These are phyloP conservation scores for Podabrus alpinus DNA, from an alignment of 2,888 invertebrate species.

Conservation along the genomic window DNA sequence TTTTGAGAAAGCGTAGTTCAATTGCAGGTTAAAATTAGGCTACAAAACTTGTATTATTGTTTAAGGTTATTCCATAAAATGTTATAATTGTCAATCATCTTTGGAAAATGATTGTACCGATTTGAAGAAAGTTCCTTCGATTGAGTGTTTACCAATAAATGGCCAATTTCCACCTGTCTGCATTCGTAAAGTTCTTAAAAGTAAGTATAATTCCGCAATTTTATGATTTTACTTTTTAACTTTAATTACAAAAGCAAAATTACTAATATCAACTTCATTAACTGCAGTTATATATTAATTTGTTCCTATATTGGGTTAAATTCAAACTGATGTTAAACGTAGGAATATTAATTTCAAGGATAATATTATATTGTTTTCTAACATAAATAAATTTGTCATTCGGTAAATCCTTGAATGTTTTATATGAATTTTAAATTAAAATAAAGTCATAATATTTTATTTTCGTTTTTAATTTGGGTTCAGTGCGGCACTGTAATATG, in stretches of 20 bases:
- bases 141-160: constrained; percentile 6
- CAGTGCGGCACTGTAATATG: not conserved
- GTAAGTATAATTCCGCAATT: constrained; percentile 3
- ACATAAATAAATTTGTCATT: not conserved
- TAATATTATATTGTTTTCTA: not conserved
- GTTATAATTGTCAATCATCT: constrained; percentile 19
- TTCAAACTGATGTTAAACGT: not conserved
- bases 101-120: constrained; percentile 10
- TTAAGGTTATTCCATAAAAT: constrained; percentile 18
- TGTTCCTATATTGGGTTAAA: not conserved
- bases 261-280: not conserved
- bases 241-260: not conserved
- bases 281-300: not conserved
- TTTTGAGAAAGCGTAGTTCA: not conserved
- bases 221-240: not conserved
- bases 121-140: not conserved
- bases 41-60: not conserved
- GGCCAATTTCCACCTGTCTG: constrained; percentile 13
- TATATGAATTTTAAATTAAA: not conserved
- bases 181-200: constrained; percentile 14
- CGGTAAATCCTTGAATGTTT: not conserved
- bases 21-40: not conserved
- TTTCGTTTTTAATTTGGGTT: not conserved
- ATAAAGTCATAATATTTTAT: not conserved
- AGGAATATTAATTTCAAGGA: not conserved